Evolutionary conservation across 2,888 invertebrate species (phyloP), one percentile per base, ranked within the genome.

Genomic region (Orchesella flavescens): DNA sequence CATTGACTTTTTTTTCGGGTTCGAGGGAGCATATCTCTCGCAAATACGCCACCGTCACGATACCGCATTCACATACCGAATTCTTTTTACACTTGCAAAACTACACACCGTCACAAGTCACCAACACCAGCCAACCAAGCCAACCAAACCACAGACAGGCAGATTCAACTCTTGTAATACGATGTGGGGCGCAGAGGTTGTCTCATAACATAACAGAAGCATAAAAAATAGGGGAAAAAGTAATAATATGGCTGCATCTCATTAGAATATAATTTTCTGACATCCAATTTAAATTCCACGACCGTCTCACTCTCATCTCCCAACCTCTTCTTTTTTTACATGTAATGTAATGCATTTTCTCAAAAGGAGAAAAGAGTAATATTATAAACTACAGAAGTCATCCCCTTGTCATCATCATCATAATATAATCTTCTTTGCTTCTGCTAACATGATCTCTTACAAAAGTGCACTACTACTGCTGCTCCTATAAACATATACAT

Each of bases 241-340:
- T 81, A 81, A 81, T 81, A 81, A 74, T 75, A 81, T 63, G 75
- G 71, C 81, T 81, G 81, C 75, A 81, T 81, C 81, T 81, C 81
- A 81, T 81, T 81, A 81, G 75, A 81, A 81, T 81, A 81, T 75
- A 81, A 81, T 81, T 75, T 69, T 75, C 81, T 81, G 75, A 75
- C 75, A 81, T 81, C 81, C 81, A 81, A 81, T 81, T 81, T 81
- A 81, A 68, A 81, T 81, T 81, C 81, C 81, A 68, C 24, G 69
- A 49, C 65, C 74, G 75, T 75, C 75, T 75, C 63, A 44, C 43
- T 21, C 59, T 21, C 59, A 59, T 17, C 53, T 61, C n/a, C n/a
- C 61, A 69, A 12, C 23, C 53, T 23, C 46, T 66, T 44, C 23
- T 21, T 43, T 10, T 19, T 34, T 12, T 24, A 55, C 34, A 53